A percentile compares a stretch with the other conserved stretches of the same genome.
Conservation (phyloP, 2,888 invertebrate genomes). For the Leptothorax acervorum region DNA sequence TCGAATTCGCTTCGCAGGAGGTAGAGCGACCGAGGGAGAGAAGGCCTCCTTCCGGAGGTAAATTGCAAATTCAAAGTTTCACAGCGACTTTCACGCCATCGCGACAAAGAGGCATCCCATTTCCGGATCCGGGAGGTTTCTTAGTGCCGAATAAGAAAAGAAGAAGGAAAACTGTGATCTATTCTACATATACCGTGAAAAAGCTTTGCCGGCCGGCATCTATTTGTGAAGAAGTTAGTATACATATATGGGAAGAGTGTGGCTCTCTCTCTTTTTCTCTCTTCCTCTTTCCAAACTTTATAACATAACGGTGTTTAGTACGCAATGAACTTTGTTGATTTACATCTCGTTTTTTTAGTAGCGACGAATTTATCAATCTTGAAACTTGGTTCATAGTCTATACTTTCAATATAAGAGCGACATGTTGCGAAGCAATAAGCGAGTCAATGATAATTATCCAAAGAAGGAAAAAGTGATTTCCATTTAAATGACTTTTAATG, state of each 20-base stretch:
- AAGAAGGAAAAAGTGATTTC: neutral
- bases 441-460: neutral
- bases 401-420: neutral
- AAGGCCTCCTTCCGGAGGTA: conserved; percentile 54
- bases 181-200: conserved; percentile 12
- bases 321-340: neutral
- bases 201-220: conserved; percentile 19
- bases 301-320: conserved; percentile 14
- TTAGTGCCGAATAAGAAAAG: conserved; percentile 38
- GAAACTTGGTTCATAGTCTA: neutral
- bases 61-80: conserved; percentile 71
- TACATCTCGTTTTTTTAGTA: neutral
- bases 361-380: conserved; percentile 27
- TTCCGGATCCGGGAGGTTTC: conserved; percentile 34
- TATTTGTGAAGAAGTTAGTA: conserved; percentile 26
- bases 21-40: conserved; percentile 41
- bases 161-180: conserved; percentile 45
- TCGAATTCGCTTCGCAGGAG: conserved; percentile 66
- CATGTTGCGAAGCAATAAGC: conserved; percentile 11
- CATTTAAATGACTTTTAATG: neutral
- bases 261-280: neutral
- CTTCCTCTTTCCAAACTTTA: conserved; percentile 1
- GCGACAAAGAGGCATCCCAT: conserved; percentile 38
- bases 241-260: neutral
- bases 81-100: conserved; percentile 51